A percentile compares a stretch with the other conserved stretches of the same genome.
phyloP scores from a whole-genome alignment of 2,113 vertebrate genomes.

The Synodontis membranacea region DNA sequence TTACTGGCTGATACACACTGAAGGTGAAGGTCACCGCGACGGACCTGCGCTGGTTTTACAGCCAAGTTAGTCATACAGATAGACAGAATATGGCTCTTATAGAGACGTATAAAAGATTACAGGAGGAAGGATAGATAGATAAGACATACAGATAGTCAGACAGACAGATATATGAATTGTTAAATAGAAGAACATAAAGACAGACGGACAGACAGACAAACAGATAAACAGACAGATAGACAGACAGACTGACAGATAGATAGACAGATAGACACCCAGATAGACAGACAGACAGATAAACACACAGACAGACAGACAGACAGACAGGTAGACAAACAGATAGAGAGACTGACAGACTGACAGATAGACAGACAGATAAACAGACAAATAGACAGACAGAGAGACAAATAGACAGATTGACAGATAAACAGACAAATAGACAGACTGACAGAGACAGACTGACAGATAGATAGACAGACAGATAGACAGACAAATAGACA shows the following conservation, averaged over 20 bases:
- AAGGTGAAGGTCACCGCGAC: not conserved
- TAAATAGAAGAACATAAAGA: too few relatives aligned
- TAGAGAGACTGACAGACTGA: not conserved
- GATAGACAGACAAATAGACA: too few relatives aligned
- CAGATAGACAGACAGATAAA: not conserved
- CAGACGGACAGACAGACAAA: not conserved
- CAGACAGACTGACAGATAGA: not conserved
- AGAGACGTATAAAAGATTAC: too few relatives aligned
- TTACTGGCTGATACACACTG: not conserved
- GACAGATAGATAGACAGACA: not conserved
- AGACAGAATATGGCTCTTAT: too few relatives aligned
- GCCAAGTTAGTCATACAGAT: not conserved
- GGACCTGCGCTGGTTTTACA: not conserved
- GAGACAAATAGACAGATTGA: not conserved
- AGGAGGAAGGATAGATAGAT: too few relatives aligned
- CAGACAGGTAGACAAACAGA: not conserved
- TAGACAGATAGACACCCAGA: not conserved
- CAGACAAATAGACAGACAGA: not conserved
- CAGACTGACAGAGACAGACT: not conserved
- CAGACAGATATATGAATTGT: too few relatives aligned
- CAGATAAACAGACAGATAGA: not conserved
- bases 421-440: not conserved
- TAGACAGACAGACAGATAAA: not conserved
- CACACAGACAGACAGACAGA: not conserved
- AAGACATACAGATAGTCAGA: not conserved